A percentile compares a stretch with the other conserved stretches of the same genome.
phyloP scores from a whole-genome alignment of 2,797 vertebrate species.

The Gymnothorax reevesii region DNA sequence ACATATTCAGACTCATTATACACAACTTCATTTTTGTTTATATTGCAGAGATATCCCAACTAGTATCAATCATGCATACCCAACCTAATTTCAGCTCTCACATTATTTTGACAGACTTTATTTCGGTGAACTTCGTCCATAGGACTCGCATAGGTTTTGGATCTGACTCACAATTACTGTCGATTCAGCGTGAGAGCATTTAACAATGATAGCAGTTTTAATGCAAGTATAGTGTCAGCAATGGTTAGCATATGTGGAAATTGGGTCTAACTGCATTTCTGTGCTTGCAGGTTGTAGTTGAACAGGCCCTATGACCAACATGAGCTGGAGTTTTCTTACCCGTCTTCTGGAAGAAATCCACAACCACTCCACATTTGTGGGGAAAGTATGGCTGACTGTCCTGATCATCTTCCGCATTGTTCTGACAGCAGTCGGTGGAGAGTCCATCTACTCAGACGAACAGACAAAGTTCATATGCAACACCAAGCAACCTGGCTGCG shows the following conservation, averaged over 20 bases:
- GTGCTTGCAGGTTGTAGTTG: conserved; percentile 79
- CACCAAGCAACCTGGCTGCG: conserved; percentile 96
- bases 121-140: not conserved
- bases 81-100: too few relatives aligned
- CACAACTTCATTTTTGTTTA: too few relatives aligned
- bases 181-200: not conserved
- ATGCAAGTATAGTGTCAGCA: not conserved
- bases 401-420: conserved; percentile 98
- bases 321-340: conserved; percentile 99
- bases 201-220: not conserved
- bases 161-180: not conserved
- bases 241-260: not conserved
- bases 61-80: too few relatives aligned
- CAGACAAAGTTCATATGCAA: conserved; percentile 98
- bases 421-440: conserved; percentile 92
- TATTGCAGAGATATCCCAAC: too few relatives aligned
- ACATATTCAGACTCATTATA: too few relatives aligned
- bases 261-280: conserved; percentile 19
- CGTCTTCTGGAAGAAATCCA: conserved; percentile 99
- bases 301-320: conserved; percentile 86
- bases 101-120: too few relatives aligned
- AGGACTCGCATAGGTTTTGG: not conserved
- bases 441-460: conserved; percentile 97
- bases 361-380: conserved; percentile 99
- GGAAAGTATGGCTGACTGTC: conserved; percentile 98